phyloP scores from a whole-genome alignment of 2,113 vertebrate genomes.

The Tetrax tetrax region DNA sequence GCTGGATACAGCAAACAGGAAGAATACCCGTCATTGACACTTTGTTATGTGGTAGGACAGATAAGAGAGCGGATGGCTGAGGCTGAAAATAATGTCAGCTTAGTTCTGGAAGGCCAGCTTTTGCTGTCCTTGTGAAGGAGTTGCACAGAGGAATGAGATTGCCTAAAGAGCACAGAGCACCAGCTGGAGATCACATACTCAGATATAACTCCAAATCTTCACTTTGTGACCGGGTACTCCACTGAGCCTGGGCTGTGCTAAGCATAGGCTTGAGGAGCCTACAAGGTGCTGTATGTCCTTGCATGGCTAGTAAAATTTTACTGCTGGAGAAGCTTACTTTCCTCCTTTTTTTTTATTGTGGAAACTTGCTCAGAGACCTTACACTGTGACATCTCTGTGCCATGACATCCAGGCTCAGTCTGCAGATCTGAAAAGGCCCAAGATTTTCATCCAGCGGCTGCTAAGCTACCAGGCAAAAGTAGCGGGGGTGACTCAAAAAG shows the following conservation, averaged over 20 bases:
- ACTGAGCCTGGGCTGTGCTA: not conserved
- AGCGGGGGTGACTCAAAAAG: not conserved
- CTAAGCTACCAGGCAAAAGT: not conserved
- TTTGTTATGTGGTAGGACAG: not conserved
- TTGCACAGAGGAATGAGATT: not conserved
- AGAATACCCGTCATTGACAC: not conserved
- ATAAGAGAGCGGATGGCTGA: not conserved
- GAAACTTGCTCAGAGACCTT: not conserved
- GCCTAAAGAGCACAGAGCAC: not conserved
- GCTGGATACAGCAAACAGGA: not conserved
- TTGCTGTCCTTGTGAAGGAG: not conserved
- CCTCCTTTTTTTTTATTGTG: not conserved
- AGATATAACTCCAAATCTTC: not conserved
- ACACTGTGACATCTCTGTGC: not conserved
- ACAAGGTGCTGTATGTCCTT: not conserved
- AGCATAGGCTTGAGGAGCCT: not conserved
- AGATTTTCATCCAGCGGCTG: not conserved
- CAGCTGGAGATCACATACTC: not conserved
- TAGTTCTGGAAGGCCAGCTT: not conserved
- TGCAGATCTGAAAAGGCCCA: not conserved
- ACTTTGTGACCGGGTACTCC: rapidly evolving
- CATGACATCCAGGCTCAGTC: not conserved
- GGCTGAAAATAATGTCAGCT: not conserved
- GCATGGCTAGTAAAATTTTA: not conserved
- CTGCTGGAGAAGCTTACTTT: not conserved